A percentile compares a stretch with the other conserved stretches of the same genome.
These are phyloP conservation scores for Alca torda DNA, from an alignment of 2,797 vertebrate species.

Conservation along the genomic window DNA sequence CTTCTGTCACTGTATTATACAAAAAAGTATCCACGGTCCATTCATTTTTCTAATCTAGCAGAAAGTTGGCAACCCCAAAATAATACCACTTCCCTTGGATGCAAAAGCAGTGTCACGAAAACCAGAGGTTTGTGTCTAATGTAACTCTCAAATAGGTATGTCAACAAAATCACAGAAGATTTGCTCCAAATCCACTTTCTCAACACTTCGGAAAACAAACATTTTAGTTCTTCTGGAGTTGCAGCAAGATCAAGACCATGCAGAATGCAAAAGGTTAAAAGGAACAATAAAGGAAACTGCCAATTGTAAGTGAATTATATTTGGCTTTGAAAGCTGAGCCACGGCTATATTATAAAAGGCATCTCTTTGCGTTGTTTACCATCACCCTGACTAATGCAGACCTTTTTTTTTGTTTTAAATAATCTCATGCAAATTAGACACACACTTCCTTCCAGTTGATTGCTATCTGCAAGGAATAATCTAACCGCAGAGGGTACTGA, in stretches of 20 bases:
- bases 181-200: neutral
- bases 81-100: neutral
- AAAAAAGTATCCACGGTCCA: neutral
- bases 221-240: neutral
- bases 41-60: neutral
- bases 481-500: constrained; percentile 77
- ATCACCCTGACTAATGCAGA: constrained; percentile 85
- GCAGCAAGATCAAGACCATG: constrained; percentile 61
- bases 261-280: constrained; percentile 81
- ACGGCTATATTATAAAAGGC: constrained; percentile 80
- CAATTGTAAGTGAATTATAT: constrained; percentile 81
- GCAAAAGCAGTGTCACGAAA: neutral
- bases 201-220: constrained; percentile 7
- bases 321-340: constrained; percentile 78
- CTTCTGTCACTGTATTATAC: neutral
- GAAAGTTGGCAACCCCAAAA: neutral
- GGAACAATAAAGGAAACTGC: constrained; percentile 78
- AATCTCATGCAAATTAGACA: constrained; percentile 89
- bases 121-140: neutral
- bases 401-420: constrained; percentile 85
- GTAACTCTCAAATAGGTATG: neutral
- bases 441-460: constrained; percentile 87
- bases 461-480: constrained; percentile 86
- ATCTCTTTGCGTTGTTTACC: constrained; percentile 82
- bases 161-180: neutral